Percentiles rank a stretch among this genome's conserved stretches.
Evolutionary conservation across 1,140 invertebrate species (phyloP).

Genomic region (Caenorhabditis briggsae): DNA sequence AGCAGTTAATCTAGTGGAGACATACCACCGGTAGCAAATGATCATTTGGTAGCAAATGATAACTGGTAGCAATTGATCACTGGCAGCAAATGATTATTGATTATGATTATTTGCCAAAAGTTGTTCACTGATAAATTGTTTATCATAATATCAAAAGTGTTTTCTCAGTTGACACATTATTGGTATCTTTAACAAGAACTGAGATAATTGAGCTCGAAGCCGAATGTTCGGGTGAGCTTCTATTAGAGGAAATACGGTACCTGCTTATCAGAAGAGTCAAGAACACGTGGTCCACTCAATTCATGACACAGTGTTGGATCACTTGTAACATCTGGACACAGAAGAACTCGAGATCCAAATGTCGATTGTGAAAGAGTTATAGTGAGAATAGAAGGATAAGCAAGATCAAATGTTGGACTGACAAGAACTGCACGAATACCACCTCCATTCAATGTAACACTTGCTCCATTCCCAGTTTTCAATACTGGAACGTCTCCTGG

Average conservation of each 20-base stretch:
- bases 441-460: constrained; percentile 35
- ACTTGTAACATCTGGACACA: constrained; percentile 63
- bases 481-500: constrained; percentile 8
- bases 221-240: too few species aligned
- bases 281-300: constrained; percentile 58
- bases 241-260: background rate
- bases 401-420: constrained; percentile 57
- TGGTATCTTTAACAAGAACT: too few species aligned
- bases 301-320: constrained; percentile 57
- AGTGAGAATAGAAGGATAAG: constrained; percentile 44
- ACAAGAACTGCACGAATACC: constrained; percentile 47
- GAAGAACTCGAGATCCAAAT: constrained; percentile 60
- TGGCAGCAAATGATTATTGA: too few species aligned
- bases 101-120: too few species aligned
- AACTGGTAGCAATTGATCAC: too few species aligned
- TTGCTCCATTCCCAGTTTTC: background rate
- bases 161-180: too few species aligned
- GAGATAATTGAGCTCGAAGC: too few species aligned
- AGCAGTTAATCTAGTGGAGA: too few species aligned
- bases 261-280: constrained; percentile 40
- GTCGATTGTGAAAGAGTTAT: constrained; percentile 58
- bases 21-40: too few species aligned
- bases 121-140: too few species aligned
- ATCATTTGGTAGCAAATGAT: too few species aligned
- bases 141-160: too few species aligned